Conservation (phyloP, 2,113 vertebrate species). For the Grallaria varia region DNA sequence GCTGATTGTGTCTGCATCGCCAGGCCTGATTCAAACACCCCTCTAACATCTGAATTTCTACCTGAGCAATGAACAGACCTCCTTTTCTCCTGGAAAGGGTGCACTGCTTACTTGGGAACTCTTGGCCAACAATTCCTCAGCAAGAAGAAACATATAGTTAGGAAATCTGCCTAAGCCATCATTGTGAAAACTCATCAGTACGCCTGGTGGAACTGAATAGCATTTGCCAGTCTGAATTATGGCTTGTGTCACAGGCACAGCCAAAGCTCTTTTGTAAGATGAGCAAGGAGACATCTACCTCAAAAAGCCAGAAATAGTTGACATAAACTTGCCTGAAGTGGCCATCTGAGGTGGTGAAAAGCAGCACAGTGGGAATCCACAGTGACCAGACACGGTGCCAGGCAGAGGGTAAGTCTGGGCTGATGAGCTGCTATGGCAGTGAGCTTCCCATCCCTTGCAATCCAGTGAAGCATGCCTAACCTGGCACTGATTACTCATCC, state of each 20-base stretch:
- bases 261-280: neutral
- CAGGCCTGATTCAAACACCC: neutral
- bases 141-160: neutral
- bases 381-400: neutral
- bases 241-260: neutral
- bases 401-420: neutral
- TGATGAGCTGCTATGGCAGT: neutral
- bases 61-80: neutral
- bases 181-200: neutral
- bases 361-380: neutral
- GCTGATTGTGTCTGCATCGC: neutral
- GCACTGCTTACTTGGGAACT: neutral
- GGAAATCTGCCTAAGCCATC: neutral
- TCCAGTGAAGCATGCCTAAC: neutral
- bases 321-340: neutral
- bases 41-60: neutral
- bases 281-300: neutral
- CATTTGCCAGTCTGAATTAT: neutral
- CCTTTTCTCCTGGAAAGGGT: neutral
- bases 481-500: constrained; percentile 32
- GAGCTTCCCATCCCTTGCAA: neutral
- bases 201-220: neutral
- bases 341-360: neutral
- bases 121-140: neutral
- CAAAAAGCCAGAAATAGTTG: neutral